phyloP scores from a whole-genome alignment of 2,888 invertebrate species.

The Mythimna pallens region DNA sequence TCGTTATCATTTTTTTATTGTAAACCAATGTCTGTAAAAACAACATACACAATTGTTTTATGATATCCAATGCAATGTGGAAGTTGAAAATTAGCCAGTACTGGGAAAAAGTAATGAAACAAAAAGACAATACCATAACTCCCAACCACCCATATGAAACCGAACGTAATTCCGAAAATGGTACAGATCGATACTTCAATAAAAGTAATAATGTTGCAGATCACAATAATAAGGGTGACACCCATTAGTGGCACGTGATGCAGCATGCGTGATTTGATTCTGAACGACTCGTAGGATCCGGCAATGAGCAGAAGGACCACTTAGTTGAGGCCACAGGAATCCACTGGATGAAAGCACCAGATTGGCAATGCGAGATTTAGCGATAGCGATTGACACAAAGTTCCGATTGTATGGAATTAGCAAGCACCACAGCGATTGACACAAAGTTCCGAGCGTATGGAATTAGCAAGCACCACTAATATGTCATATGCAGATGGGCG shows the following conservation, averaged over 20 bases:
- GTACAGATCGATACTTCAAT: constrained; percentile 59
- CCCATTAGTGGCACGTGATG: constrained; percentile 84
- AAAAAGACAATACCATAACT: not conserved
- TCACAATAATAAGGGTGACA: constrained; percentile 70
- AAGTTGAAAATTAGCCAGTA: not conserved
- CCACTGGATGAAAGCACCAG: not conserved
- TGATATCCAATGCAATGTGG: not conserved
- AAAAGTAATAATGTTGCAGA: constrained; percentile 63
- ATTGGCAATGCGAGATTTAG: no score
- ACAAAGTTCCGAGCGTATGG: no score
- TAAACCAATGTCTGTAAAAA: not conserved
- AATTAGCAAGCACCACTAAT: no score
- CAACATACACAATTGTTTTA: not conserved
- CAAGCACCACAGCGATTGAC: no score
- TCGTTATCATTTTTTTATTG: not conserved
- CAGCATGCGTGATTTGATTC: constrained; percentile 80
- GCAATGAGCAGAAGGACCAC: constrained; percentile 37
- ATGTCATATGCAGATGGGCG: no score
- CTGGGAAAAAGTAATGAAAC: not conserved
- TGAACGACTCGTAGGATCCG: constrained; percentile 66
- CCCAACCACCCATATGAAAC: constrained; percentile 8
- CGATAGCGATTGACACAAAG: no score
- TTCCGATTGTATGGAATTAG: no score
- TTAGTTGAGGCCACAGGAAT: not conserved
- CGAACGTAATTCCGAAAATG: constrained; percentile 35